Percentiles rank a stretch among this genome's conserved stretches.
phyloP scores from a whole-genome alignment of 2,797 vertebrate species.

The Moxostoma hubbsi region DNA sequence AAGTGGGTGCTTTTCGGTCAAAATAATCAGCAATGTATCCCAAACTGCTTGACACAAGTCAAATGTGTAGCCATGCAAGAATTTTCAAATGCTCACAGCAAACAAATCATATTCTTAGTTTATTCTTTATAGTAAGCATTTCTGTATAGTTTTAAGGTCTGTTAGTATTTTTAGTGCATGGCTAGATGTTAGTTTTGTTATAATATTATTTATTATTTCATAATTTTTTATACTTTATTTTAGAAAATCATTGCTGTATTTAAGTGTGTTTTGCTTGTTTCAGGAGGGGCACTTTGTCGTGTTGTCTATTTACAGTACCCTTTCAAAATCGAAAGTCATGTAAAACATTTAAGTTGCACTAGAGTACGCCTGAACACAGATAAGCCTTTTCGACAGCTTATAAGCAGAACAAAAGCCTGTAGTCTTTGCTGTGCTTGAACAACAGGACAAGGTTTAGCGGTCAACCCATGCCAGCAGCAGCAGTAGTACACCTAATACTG shows the following conservation, averaged over 20 bases:
- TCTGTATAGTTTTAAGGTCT: too few relatives aligned
- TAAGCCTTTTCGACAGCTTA: constrained; percentile 39
- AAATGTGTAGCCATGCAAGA: too few relatives aligned
- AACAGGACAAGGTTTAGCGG: constrained; percentile 17
- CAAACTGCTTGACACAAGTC: too few relatives aligned
- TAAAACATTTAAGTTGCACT: not conserved
- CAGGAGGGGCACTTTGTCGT: not conserved
- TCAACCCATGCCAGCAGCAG: constrained; percentile 7
- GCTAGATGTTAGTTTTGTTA: too few relatives aligned
- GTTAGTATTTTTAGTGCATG: too few relatives aligned
- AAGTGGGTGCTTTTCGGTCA: too few relatives aligned
- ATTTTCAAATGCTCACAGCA: too few relatives aligned
- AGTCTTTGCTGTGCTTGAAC: constrained; percentile 18
- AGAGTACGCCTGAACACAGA: not conserved
- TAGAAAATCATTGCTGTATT: not conserved
- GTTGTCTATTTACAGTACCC: not conserved
- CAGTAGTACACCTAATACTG: constrained; percentile 19
- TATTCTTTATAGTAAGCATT: too few relatives aligned
- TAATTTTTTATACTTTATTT: too few relatives aligned
- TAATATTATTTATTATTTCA: too few relatives aligned
- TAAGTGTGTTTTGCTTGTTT: not conserved
- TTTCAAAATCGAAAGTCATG: not conserved
- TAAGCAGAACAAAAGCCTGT: constrained; percentile 25
- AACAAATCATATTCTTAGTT: too few relatives aligned
- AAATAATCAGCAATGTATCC: too few relatives aligned